phyloP scores from a whole-genome alignment of 2,797 vertebrate genomes.

The Macrochelys suwanniensis region DNA sequence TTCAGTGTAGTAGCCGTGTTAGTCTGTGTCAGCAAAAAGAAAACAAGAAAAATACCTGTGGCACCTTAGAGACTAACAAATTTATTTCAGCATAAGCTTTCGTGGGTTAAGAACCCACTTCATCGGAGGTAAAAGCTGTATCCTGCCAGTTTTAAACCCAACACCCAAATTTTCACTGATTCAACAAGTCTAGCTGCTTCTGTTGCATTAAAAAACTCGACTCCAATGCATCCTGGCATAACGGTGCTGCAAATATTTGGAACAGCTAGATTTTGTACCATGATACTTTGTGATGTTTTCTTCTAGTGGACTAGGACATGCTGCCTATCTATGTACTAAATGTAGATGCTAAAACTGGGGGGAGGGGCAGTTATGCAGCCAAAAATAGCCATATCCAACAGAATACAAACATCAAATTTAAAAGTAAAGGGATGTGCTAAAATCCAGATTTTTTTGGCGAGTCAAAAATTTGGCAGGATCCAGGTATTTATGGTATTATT shows the following conservation, averaged over 20 bases:
- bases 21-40: too few relatives aligned
- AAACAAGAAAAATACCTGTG: too few relatives aligned
- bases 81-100: too few relatives aligned
- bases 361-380: not conserved
- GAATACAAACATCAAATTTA: not conserved
- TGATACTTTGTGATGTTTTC: not conserved
- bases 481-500: too few relatives aligned
- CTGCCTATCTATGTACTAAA: not conserved
- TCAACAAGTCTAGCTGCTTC: not conserved
- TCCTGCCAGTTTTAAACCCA: rapidly evolving
- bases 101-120: too few relatives aligned
- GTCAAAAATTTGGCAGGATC: too few relatives aligned
- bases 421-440: too few relatives aligned
- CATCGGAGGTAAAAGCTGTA: not conserved
- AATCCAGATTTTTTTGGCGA: too few relatives aligned
- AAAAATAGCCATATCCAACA: not conserved
- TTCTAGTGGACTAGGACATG: not conserved
- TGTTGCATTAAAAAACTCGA: not conserved
- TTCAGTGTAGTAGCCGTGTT: too few relatives aligned
- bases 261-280: not conserved
- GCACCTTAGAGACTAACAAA: too few relatives aligned
- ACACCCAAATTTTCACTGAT: not conserved
- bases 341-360: not conserved
- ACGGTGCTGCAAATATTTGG: not conserved
- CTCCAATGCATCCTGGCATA: not conserved